Conservation (phyloP, 1,140 invertebrate species). For the Drosophila sp. region DNA sequence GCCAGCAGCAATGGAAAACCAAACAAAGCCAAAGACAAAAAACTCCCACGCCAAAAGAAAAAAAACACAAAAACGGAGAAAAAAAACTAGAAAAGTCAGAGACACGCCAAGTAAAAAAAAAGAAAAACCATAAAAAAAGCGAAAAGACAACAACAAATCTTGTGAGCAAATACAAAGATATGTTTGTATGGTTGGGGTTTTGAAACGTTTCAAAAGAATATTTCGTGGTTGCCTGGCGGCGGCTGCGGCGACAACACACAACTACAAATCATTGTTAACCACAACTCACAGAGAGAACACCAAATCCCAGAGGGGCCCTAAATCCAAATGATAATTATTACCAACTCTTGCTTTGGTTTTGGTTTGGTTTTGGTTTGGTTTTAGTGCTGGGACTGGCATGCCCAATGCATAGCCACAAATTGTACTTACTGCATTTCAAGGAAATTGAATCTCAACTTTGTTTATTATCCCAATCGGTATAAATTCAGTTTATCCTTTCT, state of each 20-base stretch:
- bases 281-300: constrained; percentile 59
- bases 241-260: background rate
- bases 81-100: constrained; percentile 43
- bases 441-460: constrained; percentile 1
- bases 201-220: constrained; percentile 73
- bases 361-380: background rate
- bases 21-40: constrained; percentile 43
- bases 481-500: background rate
- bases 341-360: constrained; percentile 41
- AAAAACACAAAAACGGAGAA: constrained; percentile 31
- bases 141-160: constrained; percentile 19
- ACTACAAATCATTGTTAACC: constrained; percentile 20
- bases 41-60: constrained; percentile 65
- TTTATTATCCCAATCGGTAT: background rate
- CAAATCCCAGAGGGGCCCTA: constrained; percentile 25
- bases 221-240: constrained; percentile 71
- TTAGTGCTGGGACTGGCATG: constrained; percentile 15
- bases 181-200: constrained; percentile 57
- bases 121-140: background rate
- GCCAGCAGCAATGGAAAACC: constrained; percentile 21
- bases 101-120: constrained; percentile 16
- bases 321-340: constrained; percentile 71
- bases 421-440: constrained; percentile 35
- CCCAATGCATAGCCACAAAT: constrained; percentile 53
- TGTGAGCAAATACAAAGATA: background rate